Percentiles rank a stretch among this genome's conserved stretches.
Evolutionary conservation across 1,140 invertebrate genomes (phyloP).

Genomic region (Callitettix versicolor): DNA sequence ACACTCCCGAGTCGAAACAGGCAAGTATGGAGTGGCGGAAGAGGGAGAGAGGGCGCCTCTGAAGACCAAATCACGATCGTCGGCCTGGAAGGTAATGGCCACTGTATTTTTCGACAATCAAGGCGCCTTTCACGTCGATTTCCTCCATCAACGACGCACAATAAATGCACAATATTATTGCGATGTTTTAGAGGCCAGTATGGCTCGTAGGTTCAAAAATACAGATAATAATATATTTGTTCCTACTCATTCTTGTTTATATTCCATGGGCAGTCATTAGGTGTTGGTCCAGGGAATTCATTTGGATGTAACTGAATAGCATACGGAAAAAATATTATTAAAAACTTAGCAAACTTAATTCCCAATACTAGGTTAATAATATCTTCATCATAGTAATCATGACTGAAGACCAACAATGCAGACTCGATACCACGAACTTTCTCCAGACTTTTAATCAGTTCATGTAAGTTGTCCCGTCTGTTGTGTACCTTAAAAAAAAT

Average conservation of each 20-base stretch:
- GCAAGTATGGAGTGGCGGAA: too few species aligned
- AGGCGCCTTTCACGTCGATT: too few species aligned
- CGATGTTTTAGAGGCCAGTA: too few species aligned
- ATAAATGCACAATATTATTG: too few species aligned
- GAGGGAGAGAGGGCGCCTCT: too few species aligned
- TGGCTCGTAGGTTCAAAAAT: too few species aligned
- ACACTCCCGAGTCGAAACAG: too few species aligned
- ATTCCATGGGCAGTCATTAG: slow-evolving; percentile 84
- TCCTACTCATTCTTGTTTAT: slow-evolving; percentile 80
- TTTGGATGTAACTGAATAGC: slow-evolving; percentile 87
- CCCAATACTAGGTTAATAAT: slow-evolving; percentile 70
- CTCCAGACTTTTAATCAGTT: slow-evolving; percentile 80
- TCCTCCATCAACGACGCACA: too few species aligned
- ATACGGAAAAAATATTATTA: slow-evolving; percentile 94
- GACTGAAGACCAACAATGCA: slow-evolving; percentile 83
- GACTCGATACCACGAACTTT: slow-evolving; percentile 80
- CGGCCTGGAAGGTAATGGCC: too few species aligned
- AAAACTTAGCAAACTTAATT: slow-evolving; percentile 54
- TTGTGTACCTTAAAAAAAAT: slow-evolving; percentile 73
- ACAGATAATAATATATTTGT: too few species aligned
- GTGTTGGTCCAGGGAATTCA: slow-evolving; percentile 84
- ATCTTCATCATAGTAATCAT: slow-evolving; percentile 84
- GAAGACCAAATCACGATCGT: too few species aligned
- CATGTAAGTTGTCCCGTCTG: slow-evolving; percentile 78
- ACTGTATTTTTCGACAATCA: too few species aligned